Percentiles rank a stretch among this genome's conserved stretches.
Evolutionary conservation across 2,113 vertebrate genomes (phyloP).

Genomic region (Centrocercus urophasianus): DNA sequence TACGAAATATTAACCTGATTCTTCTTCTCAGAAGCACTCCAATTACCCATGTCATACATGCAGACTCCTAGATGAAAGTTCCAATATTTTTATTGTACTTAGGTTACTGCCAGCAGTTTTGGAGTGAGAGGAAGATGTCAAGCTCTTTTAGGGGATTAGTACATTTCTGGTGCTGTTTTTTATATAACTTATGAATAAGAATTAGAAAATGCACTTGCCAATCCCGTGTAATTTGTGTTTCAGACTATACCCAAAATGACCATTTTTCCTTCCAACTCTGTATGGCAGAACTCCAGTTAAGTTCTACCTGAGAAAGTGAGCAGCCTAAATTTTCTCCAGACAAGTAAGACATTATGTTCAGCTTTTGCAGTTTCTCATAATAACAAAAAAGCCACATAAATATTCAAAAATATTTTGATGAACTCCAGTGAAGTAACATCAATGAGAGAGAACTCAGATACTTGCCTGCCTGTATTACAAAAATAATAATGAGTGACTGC

Average conservation of each 20-base stretch:
- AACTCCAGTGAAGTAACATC: background rate
- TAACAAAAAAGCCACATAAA: background rate
- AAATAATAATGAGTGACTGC: background rate
- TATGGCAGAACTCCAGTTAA: background rate
- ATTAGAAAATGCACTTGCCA: background rate
- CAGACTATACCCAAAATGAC: background rate
- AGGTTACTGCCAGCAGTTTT: background rate
- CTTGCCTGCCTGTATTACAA: background rate
- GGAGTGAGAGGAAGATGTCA: accelerated
- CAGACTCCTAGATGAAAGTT: background rate
- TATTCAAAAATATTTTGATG: background rate
- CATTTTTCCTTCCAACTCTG: background rate
- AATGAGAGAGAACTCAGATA: background rate
- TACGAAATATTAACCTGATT: background rate
- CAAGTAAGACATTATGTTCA: background rate
- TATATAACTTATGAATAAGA: background rate
- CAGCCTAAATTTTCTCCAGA: background rate
- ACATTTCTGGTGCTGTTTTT: background rate
- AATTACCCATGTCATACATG: accelerated
- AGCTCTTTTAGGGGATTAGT: background rate
- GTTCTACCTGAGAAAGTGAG: accelerated
- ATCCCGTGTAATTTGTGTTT: background rate
- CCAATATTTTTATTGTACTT: background rate
- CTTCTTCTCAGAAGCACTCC: background rate
- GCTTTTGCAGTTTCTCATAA: background rate